These are phyloP conservation scores for Platycheirus rosarum DNA, from an alignment of 2,888 invertebrate species.

Conservation along the genomic window DNA sequence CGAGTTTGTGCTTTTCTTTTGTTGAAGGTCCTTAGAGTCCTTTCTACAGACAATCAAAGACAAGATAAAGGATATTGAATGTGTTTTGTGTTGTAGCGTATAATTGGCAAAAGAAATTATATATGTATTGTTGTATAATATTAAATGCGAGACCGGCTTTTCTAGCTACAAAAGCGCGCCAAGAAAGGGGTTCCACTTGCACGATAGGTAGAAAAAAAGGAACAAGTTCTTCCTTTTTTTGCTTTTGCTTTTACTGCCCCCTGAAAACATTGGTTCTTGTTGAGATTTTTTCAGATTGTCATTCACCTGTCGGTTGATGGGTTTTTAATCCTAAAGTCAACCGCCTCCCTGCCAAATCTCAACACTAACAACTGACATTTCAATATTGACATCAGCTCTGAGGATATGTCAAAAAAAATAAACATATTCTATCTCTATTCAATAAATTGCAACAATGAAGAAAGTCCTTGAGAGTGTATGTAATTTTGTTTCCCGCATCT, in stretches of 20 bases:
- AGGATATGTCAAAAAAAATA: slow-evolving; percentile 25
- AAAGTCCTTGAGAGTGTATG: slow-evolving; percentile 14
- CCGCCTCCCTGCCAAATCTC: slow-evolving; percentile 51
- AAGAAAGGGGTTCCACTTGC: slow-evolving; percentile 49
- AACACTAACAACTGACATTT: slow-evolving; percentile 36
- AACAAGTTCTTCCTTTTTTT: slow-evolving; percentile 7
- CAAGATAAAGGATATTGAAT: background rate
- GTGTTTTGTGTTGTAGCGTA: slow-evolving; percentile 53
- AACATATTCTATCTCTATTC: slow-evolving; percentile 31
- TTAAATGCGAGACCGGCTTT: slow-evolving; percentile 65
- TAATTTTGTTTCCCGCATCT: slow-evolving; percentile 32
- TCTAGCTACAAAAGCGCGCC: slow-evolving; percentile 68
- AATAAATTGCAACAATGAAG: slow-evolving; percentile 27
- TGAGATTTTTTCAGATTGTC: slow-evolving; percentile 5
- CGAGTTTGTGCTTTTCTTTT: slow-evolving; percentile 40
- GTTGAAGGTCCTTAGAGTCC: slow-evolving; percentile 19
- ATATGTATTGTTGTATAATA: background rate
- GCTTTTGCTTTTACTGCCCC: too few relatives aligned
- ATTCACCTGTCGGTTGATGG: slow-evolving; percentile 59
- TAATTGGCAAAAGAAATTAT: slow-evolving; percentile 54
- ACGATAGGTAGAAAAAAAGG: background rate
- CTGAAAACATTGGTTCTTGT: background rate
- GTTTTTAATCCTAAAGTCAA: slow-evolving; percentile 66
- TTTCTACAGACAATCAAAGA: slow-evolving; percentile 32
- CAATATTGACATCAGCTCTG: slow-evolving; percentile 36